Base-by-base conservation (phyloP, 2,888 invertebrate genomes). In the Hirtodrosophila histrioides region DNA sequence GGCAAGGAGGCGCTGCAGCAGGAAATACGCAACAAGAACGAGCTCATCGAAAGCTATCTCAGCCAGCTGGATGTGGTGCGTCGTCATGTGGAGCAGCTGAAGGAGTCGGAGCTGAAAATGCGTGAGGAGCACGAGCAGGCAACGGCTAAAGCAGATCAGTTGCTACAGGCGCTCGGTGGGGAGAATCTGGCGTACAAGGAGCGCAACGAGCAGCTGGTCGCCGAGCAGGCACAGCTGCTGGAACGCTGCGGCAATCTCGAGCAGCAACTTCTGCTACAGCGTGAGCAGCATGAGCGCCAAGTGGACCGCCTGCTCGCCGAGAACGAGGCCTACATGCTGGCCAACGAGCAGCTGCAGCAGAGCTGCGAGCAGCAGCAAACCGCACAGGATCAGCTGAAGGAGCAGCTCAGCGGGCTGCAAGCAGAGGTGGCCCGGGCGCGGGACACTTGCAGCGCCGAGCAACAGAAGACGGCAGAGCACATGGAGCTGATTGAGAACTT, bases 1-100 rank as follows among this genome's bases (percentile, higher is more conserved):
- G 93, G 93, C 61, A 93, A 93, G 88, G 92, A 92, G 73, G 91
- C 92, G 0, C 78, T 92, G 39, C 88, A 91, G 57, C 92, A 93
- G 17, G 93, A 93, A 88, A 93, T 93, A 65, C 92, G 92, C 66
- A 92, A 92, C 69, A 93, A 93, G 90, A 93, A 92, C 69, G 90
- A 91, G 53, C 91, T 91, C 35, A 92, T 93, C 44, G 91, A 92
- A 69, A 93, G 92, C 62, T 90, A 93, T 57, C 86, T 91, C 0
- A 92, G 92, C 48, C 93, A 93, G 76, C 88, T 93, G 39, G 93
- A 93, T 68, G 93, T 93, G 49, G 88, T 93, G 58, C 93, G 92
- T 66, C 88, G 90, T n/a, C 91, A 92, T 69, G 89, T 93, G 9
- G 89, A 89, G 24, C 88, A 90, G 56, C 74, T 93, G 4, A 91